These are phyloP conservation scores for Tenualosa thibaudeaui DNA, from an alignment of 2,797 vertebrate genomes.

Conservation along the genomic window DNA sequence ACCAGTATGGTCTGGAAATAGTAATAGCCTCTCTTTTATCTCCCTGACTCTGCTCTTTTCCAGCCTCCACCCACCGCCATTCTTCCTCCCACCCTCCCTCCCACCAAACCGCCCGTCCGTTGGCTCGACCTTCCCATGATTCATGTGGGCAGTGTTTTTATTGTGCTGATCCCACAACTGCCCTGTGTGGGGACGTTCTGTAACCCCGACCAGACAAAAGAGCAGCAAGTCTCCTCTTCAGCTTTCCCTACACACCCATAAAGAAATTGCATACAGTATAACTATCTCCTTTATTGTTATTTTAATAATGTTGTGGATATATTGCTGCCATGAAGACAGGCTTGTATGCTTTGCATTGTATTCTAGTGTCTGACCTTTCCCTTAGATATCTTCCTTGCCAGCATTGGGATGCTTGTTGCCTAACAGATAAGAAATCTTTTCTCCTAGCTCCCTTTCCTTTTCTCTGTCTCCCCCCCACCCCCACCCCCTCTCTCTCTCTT, in stretches of 20 bases:
- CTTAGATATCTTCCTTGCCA: neutral
- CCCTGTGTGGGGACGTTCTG: neutral
- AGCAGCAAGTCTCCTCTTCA: neutral
- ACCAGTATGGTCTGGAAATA: neutral
- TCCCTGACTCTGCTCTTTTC: neutral
- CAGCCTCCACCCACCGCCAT: neutral
- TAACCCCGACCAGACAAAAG: constrained; percentile 1
- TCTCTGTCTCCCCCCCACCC: neutral
- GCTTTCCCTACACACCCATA: too few species aligned
- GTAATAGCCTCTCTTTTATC: neutral
- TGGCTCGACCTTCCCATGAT: neutral
- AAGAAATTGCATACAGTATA: neutral
- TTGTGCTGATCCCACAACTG: neutral
- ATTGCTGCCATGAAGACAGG: neutral
- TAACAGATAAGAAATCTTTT: neutral
- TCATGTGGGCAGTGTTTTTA: neutral
- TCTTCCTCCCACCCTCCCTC: neutral
- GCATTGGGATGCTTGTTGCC: neutral
- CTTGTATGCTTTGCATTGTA: neutral
- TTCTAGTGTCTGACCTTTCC: neutral
- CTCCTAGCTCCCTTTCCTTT: neutral
- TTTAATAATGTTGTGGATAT: neutral
- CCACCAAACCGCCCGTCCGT: neutral
- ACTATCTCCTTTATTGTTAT: neutral
- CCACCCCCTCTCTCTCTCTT: neutral